Conservation (phyloP, 2,113 vertebrate species). For the Tonatia bakeri region DNA sequence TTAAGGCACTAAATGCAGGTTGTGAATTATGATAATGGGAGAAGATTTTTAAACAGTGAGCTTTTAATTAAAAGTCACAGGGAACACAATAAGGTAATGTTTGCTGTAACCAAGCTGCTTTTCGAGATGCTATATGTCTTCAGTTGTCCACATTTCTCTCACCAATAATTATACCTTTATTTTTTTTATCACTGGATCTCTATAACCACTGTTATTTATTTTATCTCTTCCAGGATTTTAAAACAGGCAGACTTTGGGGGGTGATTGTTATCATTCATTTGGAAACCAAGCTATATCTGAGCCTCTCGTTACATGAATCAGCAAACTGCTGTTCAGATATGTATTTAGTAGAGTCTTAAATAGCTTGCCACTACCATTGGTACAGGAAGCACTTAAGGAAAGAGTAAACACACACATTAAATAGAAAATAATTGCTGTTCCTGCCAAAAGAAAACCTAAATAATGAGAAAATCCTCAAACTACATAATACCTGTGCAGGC, state of each 20-base stretch:
- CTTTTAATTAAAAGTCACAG: not conserved
- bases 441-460: not conserved
- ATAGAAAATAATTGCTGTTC: not conserved
- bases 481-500: not conserved
- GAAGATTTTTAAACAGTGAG: not conserved
- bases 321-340: not conserved
- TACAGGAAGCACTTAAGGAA: not conserved
- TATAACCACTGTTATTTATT: not conserved
- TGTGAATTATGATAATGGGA: not conserved
- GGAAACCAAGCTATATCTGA: not conserved
- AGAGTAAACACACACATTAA: not conserved
- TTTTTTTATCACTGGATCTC: not conserved
- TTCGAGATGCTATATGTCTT: not conserved
- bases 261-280: not conserved
- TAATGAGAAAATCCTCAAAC: not conserved
- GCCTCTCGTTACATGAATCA: not conserved
- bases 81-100: not conserved
- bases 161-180: not conserved
- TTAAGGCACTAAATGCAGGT: not conserved
- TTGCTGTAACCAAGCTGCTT: not conserved
- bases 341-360: not conserved
- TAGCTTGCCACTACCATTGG: not conserved
- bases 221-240: not conserved
- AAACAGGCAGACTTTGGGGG: not conserved
- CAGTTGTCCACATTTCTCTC: not conserved